Base-by-base conservation (phyloP, 1,140 invertebrate genomes). In the Bombus difficillimus region DNA sequence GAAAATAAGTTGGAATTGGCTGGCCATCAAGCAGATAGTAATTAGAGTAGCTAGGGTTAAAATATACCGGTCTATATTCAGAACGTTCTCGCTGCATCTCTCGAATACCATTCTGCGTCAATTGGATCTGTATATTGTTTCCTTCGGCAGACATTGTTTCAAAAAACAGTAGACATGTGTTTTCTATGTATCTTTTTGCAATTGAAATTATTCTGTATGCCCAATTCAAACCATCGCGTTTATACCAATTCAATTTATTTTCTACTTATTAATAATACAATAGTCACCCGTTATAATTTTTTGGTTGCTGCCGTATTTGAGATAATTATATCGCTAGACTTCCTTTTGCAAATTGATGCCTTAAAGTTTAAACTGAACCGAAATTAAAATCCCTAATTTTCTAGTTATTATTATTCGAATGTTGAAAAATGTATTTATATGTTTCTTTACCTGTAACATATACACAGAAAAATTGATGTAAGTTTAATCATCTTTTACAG, bases 1-100 rank as follows among this genome's bases (percentile, higher is more conserved):
- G 83, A 79, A 79, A 85, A 85, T 85, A 80, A 85, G 78, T 85
- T 43, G 83, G 25, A 78, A 80, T 85, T 85, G 83, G 83, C 83
- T 39, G 73, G 57, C 76, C 34, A 85, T 85, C 83, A 85, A 85
- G 83, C 62, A 34, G 25, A 15, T 32, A 80, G 53, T 85, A 85
- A 85, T 80, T 85, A 85, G 83, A 85, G 66, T 85, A 79, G 64
- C 82, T 25, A 41, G 47, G 76, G 53, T 80, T 84, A 84, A 84
- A 84, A 84, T 78, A 84, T 75, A 69, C 53, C 15, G 25, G 76
- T 80, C 83, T 85, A 85, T 85, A 85, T 85, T 85, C 76, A 73
- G 83, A 72, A 15, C 66, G 6, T 28, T 53, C 53, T 72, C 13
- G 28, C 68, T 28, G 53, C 68, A 80, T 59, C 76, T 64, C 43